Percentiles rank a stretch among this genome's conserved stretches.
These are phyloP conservation scores for Megaptera novaeangliae DNA, from an alignment of 2,113 vertebrate species.

Conservation along the genomic window DNA sequence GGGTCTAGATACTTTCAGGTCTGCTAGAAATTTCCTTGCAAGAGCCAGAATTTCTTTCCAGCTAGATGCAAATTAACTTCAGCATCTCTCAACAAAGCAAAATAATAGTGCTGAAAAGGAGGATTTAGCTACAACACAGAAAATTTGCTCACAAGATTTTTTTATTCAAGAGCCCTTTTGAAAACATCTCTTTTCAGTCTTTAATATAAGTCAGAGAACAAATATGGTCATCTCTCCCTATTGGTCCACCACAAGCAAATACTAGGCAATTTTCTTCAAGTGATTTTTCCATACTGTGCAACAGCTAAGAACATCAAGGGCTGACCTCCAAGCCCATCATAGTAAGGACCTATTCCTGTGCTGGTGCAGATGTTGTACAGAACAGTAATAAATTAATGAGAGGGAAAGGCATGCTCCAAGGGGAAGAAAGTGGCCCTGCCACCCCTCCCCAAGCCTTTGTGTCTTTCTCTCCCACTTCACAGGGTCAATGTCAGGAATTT, in stretches of 20 bases:
- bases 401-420: background rate
- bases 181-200: background rate
- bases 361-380: accelerated
- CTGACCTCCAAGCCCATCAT: background rate
- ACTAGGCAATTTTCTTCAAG: background rate
- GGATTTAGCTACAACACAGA: background rate
- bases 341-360: background rate
- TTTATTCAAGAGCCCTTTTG: background rate
- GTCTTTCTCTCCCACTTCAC: accelerated
- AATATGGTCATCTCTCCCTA: background rate
- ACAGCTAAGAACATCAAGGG: too few species aligned
- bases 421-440: background rate
- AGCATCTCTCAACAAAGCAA: background rate
- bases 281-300: background rate
- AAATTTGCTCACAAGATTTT: background rate
- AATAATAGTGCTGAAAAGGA: background rate
- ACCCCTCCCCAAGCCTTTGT: too few species aligned
- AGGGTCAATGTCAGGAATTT: background rate
- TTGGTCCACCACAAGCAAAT: background rate
- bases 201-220: background rate
- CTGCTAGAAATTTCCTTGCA: background rate
- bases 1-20: background rate
- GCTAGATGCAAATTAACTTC: background rate
- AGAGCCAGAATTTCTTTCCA: background rate
- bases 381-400: background rate